A percentile compares a stretch with the other conserved stretches of the same genome.
These are phyloP conservation scores for Xanthorhoe designata DNA, from an alignment of 2,888 invertebrate species.

Conservation along the genomic window DNA sequence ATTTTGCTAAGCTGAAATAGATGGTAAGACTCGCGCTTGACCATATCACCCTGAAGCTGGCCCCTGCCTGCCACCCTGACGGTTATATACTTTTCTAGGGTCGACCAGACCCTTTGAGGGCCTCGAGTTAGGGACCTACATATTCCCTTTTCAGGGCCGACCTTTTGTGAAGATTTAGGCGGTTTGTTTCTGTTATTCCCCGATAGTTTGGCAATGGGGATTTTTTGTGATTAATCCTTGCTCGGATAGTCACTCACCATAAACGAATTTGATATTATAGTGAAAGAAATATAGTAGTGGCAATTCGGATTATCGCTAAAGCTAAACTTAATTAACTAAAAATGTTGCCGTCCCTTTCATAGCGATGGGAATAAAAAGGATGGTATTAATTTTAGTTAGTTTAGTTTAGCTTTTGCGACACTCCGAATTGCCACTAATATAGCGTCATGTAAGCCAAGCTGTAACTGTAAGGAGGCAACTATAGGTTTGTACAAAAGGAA, in stretches of 20 bases:
- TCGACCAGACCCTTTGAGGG: slow-evolving; percentile 80
- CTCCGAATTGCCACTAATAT: too few relatives aligned
- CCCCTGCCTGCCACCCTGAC: slow-evolving; percentile 73
- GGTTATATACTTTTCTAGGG: slow-evolving; percentile 84
- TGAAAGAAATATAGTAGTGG: too few relatives aligned
- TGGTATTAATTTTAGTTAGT: too few relatives aligned
- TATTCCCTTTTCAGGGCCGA: slow-evolving; percentile 75
- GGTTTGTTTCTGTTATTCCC: slow-evolving; percentile 62
- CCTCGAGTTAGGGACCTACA: slow-evolving; percentile 75
- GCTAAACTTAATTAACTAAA: too few relatives aligned
- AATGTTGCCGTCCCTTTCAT: too few relatives aligned
- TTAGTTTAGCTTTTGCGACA: too few relatives aligned
- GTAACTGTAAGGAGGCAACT: too few relatives aligned
- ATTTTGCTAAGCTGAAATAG: background rate
- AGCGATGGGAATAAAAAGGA: too few relatives aligned
- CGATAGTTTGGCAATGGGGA: slow-evolving; percentile 39
- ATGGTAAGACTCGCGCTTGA: slow-evolving; percentile 2
- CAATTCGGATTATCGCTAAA: too few relatives aligned
- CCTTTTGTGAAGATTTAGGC: slow-evolving; percentile 71
- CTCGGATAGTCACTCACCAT: background rate
- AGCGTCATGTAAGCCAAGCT: too few relatives aligned
- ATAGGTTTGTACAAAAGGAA: too few relatives aligned
- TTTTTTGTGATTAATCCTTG: slow-evolving; percentile 19
- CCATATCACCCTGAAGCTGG: slow-evolving; percentile 46
- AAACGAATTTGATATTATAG: background rate